Percentiles rank a stretch among this genome's conserved stretches.
These are phyloP conservation scores for Pachypanchax playfairii DNA, from an alignment of 2,113 vertebrate species.

Conservation along the genomic window DNA sequence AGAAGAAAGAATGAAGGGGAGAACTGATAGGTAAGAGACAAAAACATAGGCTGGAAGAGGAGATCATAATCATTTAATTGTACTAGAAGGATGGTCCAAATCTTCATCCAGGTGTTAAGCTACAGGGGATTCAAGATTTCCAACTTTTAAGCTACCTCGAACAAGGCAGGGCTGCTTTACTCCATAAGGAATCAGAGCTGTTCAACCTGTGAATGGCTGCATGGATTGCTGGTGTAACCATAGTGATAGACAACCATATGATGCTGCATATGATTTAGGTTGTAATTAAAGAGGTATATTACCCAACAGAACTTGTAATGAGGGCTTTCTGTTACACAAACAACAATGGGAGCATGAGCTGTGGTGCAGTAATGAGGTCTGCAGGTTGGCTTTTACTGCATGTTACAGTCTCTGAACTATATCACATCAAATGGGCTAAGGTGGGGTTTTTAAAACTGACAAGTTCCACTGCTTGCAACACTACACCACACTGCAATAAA, in stretches of 20 bases:
- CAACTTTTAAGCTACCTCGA: conserved; percentile 43
- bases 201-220: conserved; percentile 45
- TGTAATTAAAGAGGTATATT: conserved; percentile 43
- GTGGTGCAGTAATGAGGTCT: conserved; percentile 25
- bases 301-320: conserved; percentile 34
- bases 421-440: conserved; percentile 31
- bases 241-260: conserved; percentile 51
- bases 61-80: conserved; percentile 84
- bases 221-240: conserved; percentile 57
- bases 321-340: conserved; percentile 41
- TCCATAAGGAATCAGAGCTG: conserved; percentile 27
- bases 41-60: conserved; percentile 47
- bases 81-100: conserved; percentile 69
- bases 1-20: conserved; percentile 46
- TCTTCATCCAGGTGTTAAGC: conserved; percentile 59
- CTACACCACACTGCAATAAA: conserved; percentile 16
- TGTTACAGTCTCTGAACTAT: conserved; percentile 25
- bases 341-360: conserved; percentile 21
- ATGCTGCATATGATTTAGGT: conserved; percentile 47
- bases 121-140: conserved; percentile 46
- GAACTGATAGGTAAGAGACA: conserved; percentile 28
- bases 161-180: conserved; percentile 28
- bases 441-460: conserved; percentile 33
- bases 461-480: conserved; percentile 35
- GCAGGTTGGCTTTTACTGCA: conserved; percentile 34